Conservation (phyloP, 2,888 invertebrate genomes). For the Morinoia aosen region DNA sequence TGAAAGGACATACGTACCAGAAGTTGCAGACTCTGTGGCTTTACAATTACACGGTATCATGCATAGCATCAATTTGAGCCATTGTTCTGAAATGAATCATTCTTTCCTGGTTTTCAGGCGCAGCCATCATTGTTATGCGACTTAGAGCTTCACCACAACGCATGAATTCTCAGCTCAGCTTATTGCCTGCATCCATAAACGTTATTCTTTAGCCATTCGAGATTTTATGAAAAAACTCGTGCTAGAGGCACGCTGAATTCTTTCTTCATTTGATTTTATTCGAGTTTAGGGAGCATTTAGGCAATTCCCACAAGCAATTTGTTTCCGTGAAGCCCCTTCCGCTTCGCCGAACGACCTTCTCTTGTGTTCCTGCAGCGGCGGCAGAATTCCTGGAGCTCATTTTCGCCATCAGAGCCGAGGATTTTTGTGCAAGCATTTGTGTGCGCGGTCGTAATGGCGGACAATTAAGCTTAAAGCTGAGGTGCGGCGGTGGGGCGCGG, state of each 20-base stretch:
- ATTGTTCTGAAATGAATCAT: background rate
- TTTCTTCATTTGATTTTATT: background rate
- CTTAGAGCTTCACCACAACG: background rate
- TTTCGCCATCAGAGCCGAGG: background rate
- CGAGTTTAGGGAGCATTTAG: background rate
- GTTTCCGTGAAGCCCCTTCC: background rate
- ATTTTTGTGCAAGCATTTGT: conserved; percentile 44
- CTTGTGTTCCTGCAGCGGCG: background rate
- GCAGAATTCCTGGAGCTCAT: conserved; percentile 31
- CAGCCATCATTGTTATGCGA: background rate
- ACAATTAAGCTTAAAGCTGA: conserved; percentile 48
- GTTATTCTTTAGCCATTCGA: background rate
- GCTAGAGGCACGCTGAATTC: background rate
- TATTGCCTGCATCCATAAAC: background rate
- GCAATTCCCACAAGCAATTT: background rate
- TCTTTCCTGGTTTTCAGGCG: background rate
- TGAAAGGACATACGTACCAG: background rate
- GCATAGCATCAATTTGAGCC: background rate
- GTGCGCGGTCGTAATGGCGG: conserved; percentile 14
- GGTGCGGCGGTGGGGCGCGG: background rate
- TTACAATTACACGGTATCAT: background rate
- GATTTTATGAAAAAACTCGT: background rate
- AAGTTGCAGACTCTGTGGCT: background rate
- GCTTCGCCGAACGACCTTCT: background rate
- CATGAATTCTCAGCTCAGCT: background rate